Evolutionary conservation across 2,113 vertebrate genomes (phyloP).

Genomic region (Haplochromis vanheusdeni): DNA sequence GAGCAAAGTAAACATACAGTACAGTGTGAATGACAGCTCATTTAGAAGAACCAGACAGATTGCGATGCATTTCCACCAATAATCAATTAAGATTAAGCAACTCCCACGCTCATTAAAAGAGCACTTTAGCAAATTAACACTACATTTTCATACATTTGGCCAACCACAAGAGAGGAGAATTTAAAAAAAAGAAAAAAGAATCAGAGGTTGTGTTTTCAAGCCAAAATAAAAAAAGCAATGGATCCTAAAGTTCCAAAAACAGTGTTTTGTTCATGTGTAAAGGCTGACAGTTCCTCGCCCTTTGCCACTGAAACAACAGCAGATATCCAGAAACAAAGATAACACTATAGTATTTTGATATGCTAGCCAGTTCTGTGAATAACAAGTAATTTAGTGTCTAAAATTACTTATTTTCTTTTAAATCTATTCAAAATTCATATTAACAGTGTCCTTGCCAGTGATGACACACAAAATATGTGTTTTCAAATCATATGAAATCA

Average conservation of each 20-base stretch:
- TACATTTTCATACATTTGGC: neutral
- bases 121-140: neutral
- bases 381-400: neutral
- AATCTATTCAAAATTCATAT: neutral
- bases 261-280: neutral
- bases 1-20: neutral
- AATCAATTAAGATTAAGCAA: neutral
- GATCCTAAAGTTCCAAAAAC: neutral
- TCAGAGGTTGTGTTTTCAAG: neutral
- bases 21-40: neutral
- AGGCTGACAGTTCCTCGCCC: neutral
- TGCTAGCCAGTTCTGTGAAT: neutral
- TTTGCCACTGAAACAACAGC: neutral
- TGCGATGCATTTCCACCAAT: neutral
- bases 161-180: accelerated
- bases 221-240: neutral
- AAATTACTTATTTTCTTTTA: neutral
- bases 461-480: neutral
- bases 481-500: neutral
- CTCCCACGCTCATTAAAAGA: neutral
- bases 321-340: neutral
- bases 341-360: neutral
- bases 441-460: neutral
- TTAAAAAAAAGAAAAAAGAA: accelerated
- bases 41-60: neutral